Conservation (phyloP, 2,113 vertebrate species). For the Phyllostomus hastatus region DNA sequence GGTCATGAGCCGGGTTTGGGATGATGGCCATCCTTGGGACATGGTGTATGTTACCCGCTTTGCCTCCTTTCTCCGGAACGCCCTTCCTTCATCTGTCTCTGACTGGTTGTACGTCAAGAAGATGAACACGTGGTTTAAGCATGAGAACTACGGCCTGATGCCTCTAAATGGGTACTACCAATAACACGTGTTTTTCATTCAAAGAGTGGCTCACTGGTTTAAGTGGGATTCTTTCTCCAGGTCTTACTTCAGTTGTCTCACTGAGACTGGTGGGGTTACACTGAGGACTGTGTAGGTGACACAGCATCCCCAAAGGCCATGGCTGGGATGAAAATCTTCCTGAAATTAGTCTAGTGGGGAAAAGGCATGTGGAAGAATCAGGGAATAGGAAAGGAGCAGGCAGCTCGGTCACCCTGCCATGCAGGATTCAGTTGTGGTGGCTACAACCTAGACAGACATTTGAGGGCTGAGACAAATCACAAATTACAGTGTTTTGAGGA, state of each 20-base stretch:
- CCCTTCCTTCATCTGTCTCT: conserved; percentile 78
- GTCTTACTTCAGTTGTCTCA: not conserved
- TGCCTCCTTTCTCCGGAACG: conserved; percentile 64
- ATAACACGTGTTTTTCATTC: not conserved
- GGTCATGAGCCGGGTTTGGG: conserved; percentile 83
- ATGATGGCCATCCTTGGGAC: conserved; percentile 84
- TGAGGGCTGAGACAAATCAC: not conserved
- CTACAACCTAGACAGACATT: not conserved
- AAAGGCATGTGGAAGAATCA: not conserved
- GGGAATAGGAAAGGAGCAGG: not conserved
- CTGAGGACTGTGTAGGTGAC: not conserved
- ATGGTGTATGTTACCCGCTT: conserved; percentile 77
- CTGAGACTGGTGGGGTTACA: not conserved
- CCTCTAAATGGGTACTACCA: conserved; percentile 81
- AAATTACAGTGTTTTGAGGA: not conserved
- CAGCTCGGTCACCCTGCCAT: not conserved
- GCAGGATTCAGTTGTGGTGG: not conserved
- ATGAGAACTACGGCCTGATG: conserved; percentile 84
- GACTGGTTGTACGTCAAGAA: conserved; percentile 83
- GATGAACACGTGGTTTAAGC: conserved; percentile 84
- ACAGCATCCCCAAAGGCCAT: not conserved
- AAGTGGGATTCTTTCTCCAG: not conserved
- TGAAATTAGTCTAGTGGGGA: not conserved
- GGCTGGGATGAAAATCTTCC: not conserved
- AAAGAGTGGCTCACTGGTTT: not conserved